Percentiles rank a stretch among this genome's conserved stretches.
These are phyloP conservation scores for Pseudochirops corinnae DNA, from an alignment of 2,797 vertebrate species.

Conservation along the genomic window DNA sequence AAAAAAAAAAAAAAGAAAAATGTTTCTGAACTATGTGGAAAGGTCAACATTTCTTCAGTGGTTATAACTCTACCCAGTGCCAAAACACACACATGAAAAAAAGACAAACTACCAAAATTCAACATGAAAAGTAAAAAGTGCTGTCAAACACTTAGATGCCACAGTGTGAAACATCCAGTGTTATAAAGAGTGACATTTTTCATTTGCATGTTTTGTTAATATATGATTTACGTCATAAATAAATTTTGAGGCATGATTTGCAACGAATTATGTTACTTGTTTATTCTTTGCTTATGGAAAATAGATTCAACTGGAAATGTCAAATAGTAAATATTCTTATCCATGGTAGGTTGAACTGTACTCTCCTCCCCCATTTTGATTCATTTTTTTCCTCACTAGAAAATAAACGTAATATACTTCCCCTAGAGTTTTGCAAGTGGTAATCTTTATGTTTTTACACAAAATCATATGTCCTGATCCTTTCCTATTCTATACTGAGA, in stretches of 20 bases:
- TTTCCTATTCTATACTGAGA: background rate
- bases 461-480: background rate
- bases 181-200: background rate
- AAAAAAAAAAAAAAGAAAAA: background rate
- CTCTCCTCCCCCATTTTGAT: background rate
- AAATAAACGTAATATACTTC: background rate
- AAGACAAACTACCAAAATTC: background rate
- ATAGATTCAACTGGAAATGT: background rate
- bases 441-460: background rate
- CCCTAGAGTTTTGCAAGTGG: background rate
- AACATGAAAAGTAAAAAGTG: background rate
- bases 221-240: background rate
- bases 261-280: background rate
- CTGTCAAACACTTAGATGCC: background rate
- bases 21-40: background rate
- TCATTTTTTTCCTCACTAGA: background rate
- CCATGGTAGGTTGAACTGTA: background rate
- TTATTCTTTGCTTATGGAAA: background rate
- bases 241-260: background rate
- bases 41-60: background rate
- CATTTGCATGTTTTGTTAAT: background rate
- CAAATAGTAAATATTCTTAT: background rate
- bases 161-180: background rate
- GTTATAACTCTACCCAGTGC: background rate
- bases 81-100: slow-evolving; percentile 21